A percentile compares a stretch with the other conserved stretches of the same genome.
These are phyloP conservation scores for Ctenomys sociabilis DNA, from an alignment of 2,113 vertebrate species.

Conservation along the genomic window DNA sequence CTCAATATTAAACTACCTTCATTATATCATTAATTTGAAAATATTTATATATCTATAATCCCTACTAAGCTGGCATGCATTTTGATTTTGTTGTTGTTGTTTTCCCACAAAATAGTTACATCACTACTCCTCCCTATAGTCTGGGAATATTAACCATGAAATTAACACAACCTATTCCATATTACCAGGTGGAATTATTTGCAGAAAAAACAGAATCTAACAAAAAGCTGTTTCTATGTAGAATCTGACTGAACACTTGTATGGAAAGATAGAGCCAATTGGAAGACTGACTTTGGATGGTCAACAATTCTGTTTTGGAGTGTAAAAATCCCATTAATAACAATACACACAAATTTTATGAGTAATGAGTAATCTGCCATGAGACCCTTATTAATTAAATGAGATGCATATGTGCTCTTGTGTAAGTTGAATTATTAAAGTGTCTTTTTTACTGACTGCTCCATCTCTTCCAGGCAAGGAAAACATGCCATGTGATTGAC, in stretches of 20 bases:
- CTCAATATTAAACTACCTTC: neutral
- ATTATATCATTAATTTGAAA: neutral
- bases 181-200: neutral
- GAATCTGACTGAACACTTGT: neutral
- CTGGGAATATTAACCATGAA: neutral
- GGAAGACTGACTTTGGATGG: neutral
- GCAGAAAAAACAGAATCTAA: neutral
- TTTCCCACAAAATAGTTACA: neutral
- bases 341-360: neutral
- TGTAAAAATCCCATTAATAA: neutral
- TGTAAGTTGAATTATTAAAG: neutral
- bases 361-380: neutral
- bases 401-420: neutral
- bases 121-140: neutral
- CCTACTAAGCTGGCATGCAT: neutral
- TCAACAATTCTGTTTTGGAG: neutral
- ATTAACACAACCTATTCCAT: neutral
- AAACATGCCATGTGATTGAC: neutral
- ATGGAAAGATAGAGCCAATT: fast-evolving
- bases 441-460: neutral
- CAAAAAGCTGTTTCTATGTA: neutral
- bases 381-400: neutral
- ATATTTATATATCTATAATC: neutral
- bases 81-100: neutral
- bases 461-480: neutral